A percentile compares a stretch with the other conserved stretches of the same genome.
Conservation (phyloP, 92 coral and sea anemone genomes). For the Nematostella vectensis region DNA sequence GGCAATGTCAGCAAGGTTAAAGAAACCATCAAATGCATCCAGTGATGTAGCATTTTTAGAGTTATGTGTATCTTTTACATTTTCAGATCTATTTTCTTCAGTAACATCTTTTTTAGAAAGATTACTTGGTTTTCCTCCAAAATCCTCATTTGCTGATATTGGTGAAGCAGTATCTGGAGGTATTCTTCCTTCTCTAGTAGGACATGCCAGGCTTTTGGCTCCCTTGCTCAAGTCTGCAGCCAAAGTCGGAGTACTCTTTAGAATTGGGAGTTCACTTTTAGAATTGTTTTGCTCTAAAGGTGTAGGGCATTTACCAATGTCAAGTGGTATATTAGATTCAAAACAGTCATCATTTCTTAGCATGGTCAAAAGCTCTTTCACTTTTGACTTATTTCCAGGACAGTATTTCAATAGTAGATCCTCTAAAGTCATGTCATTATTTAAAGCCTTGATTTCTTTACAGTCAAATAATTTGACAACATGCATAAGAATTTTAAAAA, state of each 20-base stretch:
- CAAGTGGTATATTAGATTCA: no score
- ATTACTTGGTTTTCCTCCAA: not conserved
- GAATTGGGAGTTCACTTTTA: no score
- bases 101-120: not conserved
- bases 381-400: not conserved
- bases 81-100: not conserved
- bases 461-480: constrained; percentile 15
- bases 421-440: not conserved
- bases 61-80: not conserved
- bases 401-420: not conserved
- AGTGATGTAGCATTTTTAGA: not conserved
- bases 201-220: no score
- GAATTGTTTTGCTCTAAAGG: no score
- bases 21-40: not conserved
- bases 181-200: no score
- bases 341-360: no score
- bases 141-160: not conserved
- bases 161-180: not conserved
- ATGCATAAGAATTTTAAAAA: constrained; percentile 8
- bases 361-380: no score
- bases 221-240: no score
- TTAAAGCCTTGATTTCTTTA: not conserved
- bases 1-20: constrained; percentile 1
- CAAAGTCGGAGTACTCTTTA: no score
- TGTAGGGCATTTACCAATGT: no score